phyloP scores from a whole-genome alignment of 2,113 vertebrate genomes.

The Lampris incognitus region DNA sequence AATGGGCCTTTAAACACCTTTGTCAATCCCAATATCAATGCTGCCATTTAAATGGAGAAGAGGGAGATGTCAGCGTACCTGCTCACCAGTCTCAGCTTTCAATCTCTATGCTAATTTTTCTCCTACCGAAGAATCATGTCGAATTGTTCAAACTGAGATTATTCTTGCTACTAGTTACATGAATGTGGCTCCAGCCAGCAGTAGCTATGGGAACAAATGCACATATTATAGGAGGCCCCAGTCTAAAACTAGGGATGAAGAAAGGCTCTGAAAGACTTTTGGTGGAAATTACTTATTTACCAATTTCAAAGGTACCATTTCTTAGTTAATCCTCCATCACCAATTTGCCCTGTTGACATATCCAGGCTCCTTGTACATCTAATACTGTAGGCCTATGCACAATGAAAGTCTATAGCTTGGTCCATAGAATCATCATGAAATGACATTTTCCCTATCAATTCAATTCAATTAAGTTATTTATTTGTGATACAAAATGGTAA shows the following conservation, averaged over 20 bases:
- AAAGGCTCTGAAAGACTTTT: conserved; percentile 12
- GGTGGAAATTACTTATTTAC: conserved; percentile 3
- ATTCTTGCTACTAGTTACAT: conserved; percentile 64
- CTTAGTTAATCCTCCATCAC: background rate
- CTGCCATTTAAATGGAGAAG: conserved; percentile 25
- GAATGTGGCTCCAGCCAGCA: conserved; percentile 49
- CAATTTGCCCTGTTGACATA: background rate
- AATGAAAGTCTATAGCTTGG: background rate
- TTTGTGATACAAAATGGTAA: too few species aligned
- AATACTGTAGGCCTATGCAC: background rate
- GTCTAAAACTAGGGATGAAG: conserved; percentile 8
- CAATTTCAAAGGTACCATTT: background rate
- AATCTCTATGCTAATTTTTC: conserved; percentile 63
- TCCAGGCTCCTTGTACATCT: background rate
- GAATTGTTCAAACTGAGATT: conserved; percentile 29
- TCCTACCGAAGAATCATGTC: conserved; percentile 21
- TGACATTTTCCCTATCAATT: background rate
- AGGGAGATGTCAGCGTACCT: conserved; percentile 10
- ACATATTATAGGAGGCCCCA: conserved; percentile 33
- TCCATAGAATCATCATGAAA: background rate
- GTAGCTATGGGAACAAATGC: conserved; percentile 63
- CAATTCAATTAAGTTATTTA: background rate
- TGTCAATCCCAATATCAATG: conserved; percentile 15
- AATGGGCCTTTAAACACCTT: conserved; percentile 43
- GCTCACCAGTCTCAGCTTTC: conserved; percentile 26